These are phyloP conservation scores for Sebastes ruberrimus DNA, from an alignment of 2,797 vertebrate genomes.

Conservation along the genomic window DNA sequence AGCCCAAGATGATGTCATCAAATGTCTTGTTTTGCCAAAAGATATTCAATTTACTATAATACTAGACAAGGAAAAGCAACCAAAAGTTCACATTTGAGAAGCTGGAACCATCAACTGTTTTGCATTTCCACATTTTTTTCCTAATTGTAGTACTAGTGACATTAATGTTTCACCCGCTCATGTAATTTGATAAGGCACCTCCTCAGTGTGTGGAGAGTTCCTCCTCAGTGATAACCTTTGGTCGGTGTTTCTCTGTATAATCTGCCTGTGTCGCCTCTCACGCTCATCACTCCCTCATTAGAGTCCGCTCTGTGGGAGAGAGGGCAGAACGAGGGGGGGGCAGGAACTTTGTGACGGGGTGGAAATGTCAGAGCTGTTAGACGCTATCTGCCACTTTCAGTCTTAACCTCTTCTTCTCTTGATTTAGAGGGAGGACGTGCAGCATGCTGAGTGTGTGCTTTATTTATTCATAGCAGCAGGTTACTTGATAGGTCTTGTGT, in stretches of 20 bases:
- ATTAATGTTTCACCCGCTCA: not conserved
- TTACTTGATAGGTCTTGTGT: not conserved
- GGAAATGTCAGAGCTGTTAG: conserved; percentile 69
- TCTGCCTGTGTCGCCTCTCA: conserved; percentile 20
- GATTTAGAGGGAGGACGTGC: conserved; percentile 29
- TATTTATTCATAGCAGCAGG: conserved; percentile 49
- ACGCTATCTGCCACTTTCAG: conserved; percentile 33
- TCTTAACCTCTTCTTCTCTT: conserved; percentile 25
- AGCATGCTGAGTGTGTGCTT: conserved; percentile 26
- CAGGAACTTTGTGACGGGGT: conserved; percentile 45
- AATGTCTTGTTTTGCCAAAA: not conserved
- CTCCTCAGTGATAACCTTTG: conserved; percentile 25
- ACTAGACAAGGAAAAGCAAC: not conserved
- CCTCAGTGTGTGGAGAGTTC: conserved; percentile 1
- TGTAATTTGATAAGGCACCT: not conserved
- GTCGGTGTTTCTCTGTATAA: not conserved
- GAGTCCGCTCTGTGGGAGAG: conserved; percentile 39
- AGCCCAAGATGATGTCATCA: not conserved
- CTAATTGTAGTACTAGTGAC: too few species aligned
- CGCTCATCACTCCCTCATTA: conserved; percentile 48
- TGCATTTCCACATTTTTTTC: too few species aligned
- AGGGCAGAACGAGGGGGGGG: conserved; percentile 26
- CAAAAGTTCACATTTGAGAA: not conserved
- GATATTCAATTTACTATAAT: not conserved
- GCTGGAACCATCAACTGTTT: not conserved